Conservation (phyloP, 2,113 vertebrate species). For the Etheostoma cragini region DNA sequence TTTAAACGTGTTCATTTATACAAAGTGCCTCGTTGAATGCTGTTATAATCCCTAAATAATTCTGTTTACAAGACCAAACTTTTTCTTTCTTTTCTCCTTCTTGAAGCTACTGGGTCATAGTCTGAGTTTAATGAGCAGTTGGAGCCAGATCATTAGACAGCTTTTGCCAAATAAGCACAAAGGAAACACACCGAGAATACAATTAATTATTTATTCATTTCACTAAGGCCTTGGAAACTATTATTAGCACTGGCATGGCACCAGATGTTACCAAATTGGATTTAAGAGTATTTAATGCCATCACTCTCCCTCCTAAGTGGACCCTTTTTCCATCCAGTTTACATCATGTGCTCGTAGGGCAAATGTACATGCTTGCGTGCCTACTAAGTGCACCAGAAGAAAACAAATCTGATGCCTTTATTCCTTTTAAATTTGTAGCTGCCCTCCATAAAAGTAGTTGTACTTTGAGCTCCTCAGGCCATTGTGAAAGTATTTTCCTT, state of each 20-base stretch:
- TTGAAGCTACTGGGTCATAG: slow-evolving; percentile 31
- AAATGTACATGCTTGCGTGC: slow-evolving; percentile 37
- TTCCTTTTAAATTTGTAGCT: slow-evolving; percentile 12
- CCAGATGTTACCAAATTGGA: slow-evolving; percentile 62
- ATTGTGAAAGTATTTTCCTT: slow-evolving; percentile 62
- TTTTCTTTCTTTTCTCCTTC: neutral
- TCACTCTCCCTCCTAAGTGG: slow-evolving; percentile 16
- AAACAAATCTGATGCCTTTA: slow-evolving; percentile 58
- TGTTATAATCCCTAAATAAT: neutral
- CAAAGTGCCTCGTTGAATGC: slow-evolving; percentile 11
- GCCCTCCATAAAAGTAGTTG: slow-evolving; percentile 52
- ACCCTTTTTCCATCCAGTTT: slow-evolving; percentile 33
- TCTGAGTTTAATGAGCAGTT: slow-evolving; percentile 27
- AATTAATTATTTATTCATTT: slow-evolving; percentile 52
- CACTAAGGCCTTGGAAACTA: slow-evolving; percentile 42
- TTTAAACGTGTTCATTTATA: neutral
- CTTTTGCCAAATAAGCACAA: slow-evolving; percentile 46
- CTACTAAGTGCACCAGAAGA: slow-evolving; percentile 59
- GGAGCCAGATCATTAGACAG: slow-evolving; percentile 5
- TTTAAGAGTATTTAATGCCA: slow-evolving; percentile 50
- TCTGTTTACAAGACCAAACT: neutral
- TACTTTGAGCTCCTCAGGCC: slow-evolving; percentile 10
- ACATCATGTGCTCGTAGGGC: slow-evolving; percentile 20
- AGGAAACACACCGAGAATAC: slow-evolving; percentile 28
- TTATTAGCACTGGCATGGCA: slow-evolving; percentile 40